Evolutionary conservation across 2,888 invertebrate genomes (phyloP), one percentile per base, ranked within the genome.

Genomic region (Dolichopus griseipennis): DNA sequence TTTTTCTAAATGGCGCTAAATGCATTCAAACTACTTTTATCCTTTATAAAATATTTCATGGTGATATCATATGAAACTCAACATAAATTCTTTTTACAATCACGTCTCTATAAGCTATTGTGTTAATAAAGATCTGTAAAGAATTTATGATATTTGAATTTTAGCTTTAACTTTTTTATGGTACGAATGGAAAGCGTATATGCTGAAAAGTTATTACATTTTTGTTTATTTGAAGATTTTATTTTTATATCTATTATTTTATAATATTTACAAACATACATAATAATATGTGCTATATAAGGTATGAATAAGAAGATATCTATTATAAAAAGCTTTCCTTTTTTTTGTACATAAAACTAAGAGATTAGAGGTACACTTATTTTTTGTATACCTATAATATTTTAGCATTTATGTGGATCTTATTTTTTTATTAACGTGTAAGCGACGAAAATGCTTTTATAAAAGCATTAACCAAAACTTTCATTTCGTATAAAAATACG

Each of bases 111-210:
- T 52, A 52, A 52, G 1, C 52, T n/a, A 18, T 18, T 18, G 52
- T 52, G 52, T 52, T 52, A 52, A 52, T 52, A 52, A 52, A 52
- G 8, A 52, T 52, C 52, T 52, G 52, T 52, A 52, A 52, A 52
- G 52, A 18, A 52, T 52, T 52, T 52, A 52, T n/a, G 52, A 15
- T 52, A 18, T 52, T 52, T 52, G 37, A 37, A 37, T 37, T 37
- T 37, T 10, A 1, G 37, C 8, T 37, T 7, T 12, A 37, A 9
- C 8, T 37, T 37, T 10, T 37, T 10, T 37, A 37, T 37, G 37
- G 37, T 37, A 37, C 12, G 12, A 37, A 37, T 37, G 8, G 8
- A 37, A 8, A 27, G 27, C 27, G 27, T 27, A 4, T 27, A 27
- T 27, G 27, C 27, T 27, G 27, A 4, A 27, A 27, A 27, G 27